Conservation (phyloP, 1,140 invertebrate genomes). For the Hypothenemus hampei region DNA sequence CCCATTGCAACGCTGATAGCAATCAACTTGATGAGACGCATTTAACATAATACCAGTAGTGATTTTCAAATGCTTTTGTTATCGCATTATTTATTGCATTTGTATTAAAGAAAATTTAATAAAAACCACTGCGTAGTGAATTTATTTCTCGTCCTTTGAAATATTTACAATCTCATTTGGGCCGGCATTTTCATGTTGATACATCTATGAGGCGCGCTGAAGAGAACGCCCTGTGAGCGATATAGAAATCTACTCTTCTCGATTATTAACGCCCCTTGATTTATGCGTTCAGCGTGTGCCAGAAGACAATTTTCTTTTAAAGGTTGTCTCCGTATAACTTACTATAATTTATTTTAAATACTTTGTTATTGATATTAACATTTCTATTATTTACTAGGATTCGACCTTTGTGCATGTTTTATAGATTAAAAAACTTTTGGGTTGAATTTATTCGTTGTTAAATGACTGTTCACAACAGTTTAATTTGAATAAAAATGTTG, state of each 20-base stretch:
- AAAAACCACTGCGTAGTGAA: too few species aligned
- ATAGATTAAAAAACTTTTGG: neutral
- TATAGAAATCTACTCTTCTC: constrained; percentile 13
- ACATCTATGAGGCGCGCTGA: constrained; percentile 17
- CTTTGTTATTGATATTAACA: neutral
- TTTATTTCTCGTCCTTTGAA: constrained; percentile 5
- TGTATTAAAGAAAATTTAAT: too few species aligned
- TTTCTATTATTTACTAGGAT: too few species aligned
- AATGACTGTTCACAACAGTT: too few species aligned
- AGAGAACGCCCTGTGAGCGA: constrained; percentile 21
- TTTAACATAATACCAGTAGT: neutral
- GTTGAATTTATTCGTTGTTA: neutral
- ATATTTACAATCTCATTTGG: constrained; percentile 17
- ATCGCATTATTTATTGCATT: neutral
- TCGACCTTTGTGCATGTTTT: too few species aligned
- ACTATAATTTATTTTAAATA: neutral
- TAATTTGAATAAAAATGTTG: too few species aligned
- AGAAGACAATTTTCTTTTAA: constrained; percentile 3
- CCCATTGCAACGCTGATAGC: constrained; percentile 21
- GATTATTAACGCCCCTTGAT: constrained; percentile 19
- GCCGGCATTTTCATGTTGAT: constrained; percentile 3
- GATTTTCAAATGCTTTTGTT: neutral
- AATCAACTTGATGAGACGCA: neutral
- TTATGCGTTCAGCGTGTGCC: constrained; percentile 20
- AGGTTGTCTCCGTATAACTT: neutral